Percentiles rank a stretch among this genome's conserved stretches.
Evolutionary conservation across 2,797 vertebrate species (phyloP).

Genomic region (Enoplosus armatus): DNA sequence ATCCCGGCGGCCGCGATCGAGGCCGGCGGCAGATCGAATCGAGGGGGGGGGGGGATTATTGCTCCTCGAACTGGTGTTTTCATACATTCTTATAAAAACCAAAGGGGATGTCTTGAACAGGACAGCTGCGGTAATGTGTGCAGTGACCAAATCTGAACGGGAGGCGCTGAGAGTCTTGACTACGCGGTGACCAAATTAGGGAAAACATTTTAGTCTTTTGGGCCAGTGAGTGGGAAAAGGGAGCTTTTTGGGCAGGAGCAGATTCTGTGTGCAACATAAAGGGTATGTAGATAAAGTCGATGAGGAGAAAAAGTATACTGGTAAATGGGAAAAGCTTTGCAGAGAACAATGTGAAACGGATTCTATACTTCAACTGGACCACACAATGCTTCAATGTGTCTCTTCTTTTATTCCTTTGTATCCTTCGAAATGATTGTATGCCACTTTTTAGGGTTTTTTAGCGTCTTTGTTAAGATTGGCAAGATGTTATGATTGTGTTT

Average conservation of each 20-base stretch:
- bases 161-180: slow-evolving; percentile 72
- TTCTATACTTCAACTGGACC: slow-evolving; percentile 87
- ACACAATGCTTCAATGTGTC: slow-evolving; percentile 80
- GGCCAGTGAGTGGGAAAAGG: slow-evolving; percentile 71
- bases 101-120: slow-evolving; percentile 89
- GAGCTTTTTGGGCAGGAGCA: slow-evolving; percentile 80
- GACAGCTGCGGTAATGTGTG: slow-evolving; percentile 82
- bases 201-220: slow-evolving; percentile 76
- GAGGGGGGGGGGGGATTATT: slow-evolving; percentile 39
- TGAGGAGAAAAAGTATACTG: slow-evolving; percentile 56
- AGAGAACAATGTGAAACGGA: slow-evolving; percentile 88
- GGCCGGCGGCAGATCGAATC: slow-evolving; percentile 73
- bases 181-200: slow-evolving; percentile 81
- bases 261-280: slow-evolving; percentile 69
- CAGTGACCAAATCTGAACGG: slow-evolving; percentile 90
- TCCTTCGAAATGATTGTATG: slow-evolving; percentile 86
- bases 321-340: slow-evolving; percentile 80
- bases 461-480: slow-evolving; percentile 82
- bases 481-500: slow-evolving; percentile 87
- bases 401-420: slow-evolving; percentile 75
- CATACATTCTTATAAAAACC: slow-evolving; percentile 80
- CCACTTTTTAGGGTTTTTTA: slow-evolving; percentile 82
- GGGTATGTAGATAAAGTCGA: slow-evolving; percentile 60
- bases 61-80: slow-evolving; percentile 84
- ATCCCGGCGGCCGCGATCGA: slow-evolving; percentile 83